Evolutionary conservation across 2,113 vertebrate species (phyloP).

Genomic region (Tursiops truncatus): DNA sequence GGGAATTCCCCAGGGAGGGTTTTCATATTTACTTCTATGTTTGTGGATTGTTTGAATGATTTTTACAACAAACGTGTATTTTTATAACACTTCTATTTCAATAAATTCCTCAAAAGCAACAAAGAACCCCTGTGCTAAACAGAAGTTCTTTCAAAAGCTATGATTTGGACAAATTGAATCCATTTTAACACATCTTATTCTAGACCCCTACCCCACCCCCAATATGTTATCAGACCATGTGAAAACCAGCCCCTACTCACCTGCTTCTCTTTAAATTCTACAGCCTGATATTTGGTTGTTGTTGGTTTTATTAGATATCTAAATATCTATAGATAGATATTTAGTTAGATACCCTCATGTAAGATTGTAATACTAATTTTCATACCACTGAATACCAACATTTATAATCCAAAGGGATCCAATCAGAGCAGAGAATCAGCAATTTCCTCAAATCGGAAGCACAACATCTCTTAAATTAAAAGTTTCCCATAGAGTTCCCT

Average conservation of each 20-base stretch:
- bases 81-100: too few species aligned
- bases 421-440: neutral
- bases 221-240: neutral
- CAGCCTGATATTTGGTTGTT: neutral
- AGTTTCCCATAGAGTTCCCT: neutral
- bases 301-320: neutral
- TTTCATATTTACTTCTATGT: slow-evolving; percentile 13
- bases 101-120: too few species aligned
- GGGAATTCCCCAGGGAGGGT: neutral
- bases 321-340: too few species aligned
- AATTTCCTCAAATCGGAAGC: neutral
- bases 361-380: neutral
- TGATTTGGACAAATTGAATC: neutral
- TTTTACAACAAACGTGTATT: neutral
- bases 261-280: neutral
- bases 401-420: neutral
- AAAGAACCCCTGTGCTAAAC: neutral
- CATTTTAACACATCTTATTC: neutral
- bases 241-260: neutral
- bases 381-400: neutral
- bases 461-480: neutral
- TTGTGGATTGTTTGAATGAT: neutral
- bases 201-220: fast-evolving
- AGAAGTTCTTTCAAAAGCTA: neutral
- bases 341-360: neutral